These are phyloP conservation scores for Cephus spinipes DNA, from an alignment of 2,888 invertebrate genomes.

Conservation along the genomic window DNA sequence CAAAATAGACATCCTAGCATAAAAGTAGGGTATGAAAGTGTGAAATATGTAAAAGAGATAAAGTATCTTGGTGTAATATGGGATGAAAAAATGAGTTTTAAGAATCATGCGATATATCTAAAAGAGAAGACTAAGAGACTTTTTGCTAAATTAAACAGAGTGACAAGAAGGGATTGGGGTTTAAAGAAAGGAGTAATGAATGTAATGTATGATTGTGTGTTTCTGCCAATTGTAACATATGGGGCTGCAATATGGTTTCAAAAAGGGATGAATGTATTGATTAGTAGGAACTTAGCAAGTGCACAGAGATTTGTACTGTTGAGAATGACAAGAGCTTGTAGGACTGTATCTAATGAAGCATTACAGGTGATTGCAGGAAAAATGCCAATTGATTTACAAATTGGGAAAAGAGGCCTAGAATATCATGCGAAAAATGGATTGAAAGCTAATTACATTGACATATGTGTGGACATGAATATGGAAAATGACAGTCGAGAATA, in stretches of 20 bases:
- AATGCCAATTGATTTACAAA: conserved; percentile 8
- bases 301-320: conserved; percentile 9
- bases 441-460: neutral
- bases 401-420: neutral
- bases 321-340: neutral
- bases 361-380: conserved; percentile 5
- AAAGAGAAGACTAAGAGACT: conserved; percentile 7
- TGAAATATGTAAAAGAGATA: conserved; percentile 1
- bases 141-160: neutral
- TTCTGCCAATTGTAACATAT: conserved; percentile 14
- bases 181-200: neutral
- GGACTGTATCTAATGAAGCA: conserved; percentile 9
- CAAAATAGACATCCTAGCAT: neutral
- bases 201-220: conserved; percentile 7
- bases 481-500: neutral
- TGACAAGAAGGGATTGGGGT: conserved; percentile 18
- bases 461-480: neutral
- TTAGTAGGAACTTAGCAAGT: conserved; percentile 6
- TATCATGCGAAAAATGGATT: neutral
- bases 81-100: conserved; percentile 12
- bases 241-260: conserved; percentile 12
- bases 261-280: neutral
- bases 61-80: conserved; percentile 18
- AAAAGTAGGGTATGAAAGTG: neutral
- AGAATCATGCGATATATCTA: conserved; percentile 5